Conservation (phyloP, 2,797 vertebrate genomes). For the Chaetophractus vellerosus region DNA sequence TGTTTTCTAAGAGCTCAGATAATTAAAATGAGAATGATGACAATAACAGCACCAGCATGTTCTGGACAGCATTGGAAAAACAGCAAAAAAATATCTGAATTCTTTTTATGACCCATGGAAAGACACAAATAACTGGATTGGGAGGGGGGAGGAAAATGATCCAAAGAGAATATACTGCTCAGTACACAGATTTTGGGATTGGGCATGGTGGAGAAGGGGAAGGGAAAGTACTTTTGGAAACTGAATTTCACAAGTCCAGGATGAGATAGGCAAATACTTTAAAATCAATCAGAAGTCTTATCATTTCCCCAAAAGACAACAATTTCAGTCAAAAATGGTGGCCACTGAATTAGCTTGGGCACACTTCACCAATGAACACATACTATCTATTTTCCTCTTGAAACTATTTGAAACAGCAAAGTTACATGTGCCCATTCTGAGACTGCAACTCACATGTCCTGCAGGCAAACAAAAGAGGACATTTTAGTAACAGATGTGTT, state of each 20-base stretch:
- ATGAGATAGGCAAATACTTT: neutral
- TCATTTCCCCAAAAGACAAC: neutral
- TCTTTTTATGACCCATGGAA: neutral
- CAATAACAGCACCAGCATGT: neutral
- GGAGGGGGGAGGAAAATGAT: neutral
- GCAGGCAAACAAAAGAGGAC: neutral
- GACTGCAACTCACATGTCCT: neutral
- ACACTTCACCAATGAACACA: neutral
- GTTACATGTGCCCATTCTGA: neutral
- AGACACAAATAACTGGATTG: neutral
- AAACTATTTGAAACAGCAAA: neutral
- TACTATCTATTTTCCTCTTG: neutral
- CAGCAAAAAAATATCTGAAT: neutral
- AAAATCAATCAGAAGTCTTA: neutral
- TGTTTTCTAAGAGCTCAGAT: neutral
- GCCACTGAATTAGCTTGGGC: neutral
- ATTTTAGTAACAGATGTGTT: neutral
- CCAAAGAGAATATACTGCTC: neutral
- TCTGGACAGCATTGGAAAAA: neutral
- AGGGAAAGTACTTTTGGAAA: neutral
- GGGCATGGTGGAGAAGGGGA: neutral
- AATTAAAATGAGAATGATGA: neutral
- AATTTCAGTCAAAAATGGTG: neutral
- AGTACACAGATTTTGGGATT: neutral
- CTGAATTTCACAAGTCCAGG: neutral